phyloP scores from a whole-genome alignment of 2,797 vertebrate species.

The Astyanax mexicanus region DNA sequence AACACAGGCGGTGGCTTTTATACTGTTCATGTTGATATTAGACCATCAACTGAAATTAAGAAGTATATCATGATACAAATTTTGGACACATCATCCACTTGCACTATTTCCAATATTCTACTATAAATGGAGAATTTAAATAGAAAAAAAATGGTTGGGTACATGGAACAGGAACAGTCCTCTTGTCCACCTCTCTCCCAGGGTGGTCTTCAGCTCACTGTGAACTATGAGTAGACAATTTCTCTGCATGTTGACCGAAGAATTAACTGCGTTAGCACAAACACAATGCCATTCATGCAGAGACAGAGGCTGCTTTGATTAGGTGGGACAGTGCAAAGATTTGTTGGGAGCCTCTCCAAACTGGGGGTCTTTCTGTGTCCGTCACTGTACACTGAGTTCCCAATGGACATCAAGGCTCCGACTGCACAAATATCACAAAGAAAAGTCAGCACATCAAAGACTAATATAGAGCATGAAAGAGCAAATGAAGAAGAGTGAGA shows the following conservation, averaged over 20 bases:
- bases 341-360: neutral
- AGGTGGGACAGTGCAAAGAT: neutral
- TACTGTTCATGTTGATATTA: too few species aligned
- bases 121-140: too few species aligned
- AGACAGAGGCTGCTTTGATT: slow-evolving; percentile 29
- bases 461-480: neutral
- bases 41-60: too few species aligned
- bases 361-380: neutral
- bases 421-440: neutral
- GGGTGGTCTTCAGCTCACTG: neutral
- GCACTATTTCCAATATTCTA: too few species aligned
- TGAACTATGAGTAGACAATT: slow-evolving; percentile 23
- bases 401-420: neutral
- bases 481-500: neutral
- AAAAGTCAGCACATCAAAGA: neutral
- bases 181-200: neutral
- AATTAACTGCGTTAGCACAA: slow-evolving; percentile 25
- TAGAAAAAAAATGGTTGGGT: too few species aligned
- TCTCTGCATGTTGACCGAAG: neutral
- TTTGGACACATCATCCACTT: too few species aligned
- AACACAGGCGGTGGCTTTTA: too few species aligned
- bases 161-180: too few species aligned
- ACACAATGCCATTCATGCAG: slow-evolving; percentile 29
- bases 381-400: neutral
- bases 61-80: too few species aligned